Evolutionary conservation across 1,140 invertebrate species (phyloP).

Genomic region (Ditylenchus dipsaci): DNA sequence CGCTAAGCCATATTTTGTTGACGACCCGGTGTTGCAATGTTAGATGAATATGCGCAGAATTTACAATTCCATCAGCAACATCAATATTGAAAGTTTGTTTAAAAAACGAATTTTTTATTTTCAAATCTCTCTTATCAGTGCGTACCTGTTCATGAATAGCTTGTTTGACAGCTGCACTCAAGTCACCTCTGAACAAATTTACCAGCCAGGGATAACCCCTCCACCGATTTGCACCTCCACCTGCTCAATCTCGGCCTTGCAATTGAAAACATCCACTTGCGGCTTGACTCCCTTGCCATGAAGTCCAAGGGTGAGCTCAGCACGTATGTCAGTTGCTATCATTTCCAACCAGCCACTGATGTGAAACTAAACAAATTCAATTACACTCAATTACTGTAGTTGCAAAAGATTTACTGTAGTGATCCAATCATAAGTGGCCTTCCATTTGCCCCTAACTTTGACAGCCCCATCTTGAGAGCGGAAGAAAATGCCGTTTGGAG

Average conservation of each 20-base stretch:
- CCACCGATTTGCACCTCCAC: constrained; percentile 42
- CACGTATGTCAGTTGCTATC: constrained; percentile 36
- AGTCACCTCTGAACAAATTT: constrained; percentile 42
- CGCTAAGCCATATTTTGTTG: too few relatives aligned
- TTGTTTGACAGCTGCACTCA: constrained; percentile 35
- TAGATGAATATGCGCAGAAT: too few relatives aligned
- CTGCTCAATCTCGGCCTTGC: constrained; percentile 28
- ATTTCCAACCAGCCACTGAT: constrained; percentile 45
- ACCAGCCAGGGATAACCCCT: constrained; percentile 53
- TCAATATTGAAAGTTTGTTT: too few relatives aligned
- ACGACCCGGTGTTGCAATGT: too few relatives aligned
- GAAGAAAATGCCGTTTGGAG: constrained; percentile 45
- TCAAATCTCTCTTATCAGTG: too few relatives aligned
- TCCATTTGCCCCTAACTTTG: constrained; percentile 48
- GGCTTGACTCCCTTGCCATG: constrained; percentile 37
- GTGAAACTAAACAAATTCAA: constrained; percentile 18
- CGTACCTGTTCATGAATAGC: constrained; percentile 49
- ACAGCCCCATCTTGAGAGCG: constrained; percentile 43
- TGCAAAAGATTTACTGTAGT: constrained; percentile 30
- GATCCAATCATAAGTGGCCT: constrained; percentile 43
- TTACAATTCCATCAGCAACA: too few relatives aligned
- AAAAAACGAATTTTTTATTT: too few relatives aligned
- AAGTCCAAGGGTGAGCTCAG: constrained; percentile 29
- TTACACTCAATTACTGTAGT: background rate
- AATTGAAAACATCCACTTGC: constrained; percentile 35